Evolutionary conservation across 2,797 vertebrate species (phyloP), one percentile per base, ranked within the genome.

Genomic region (Protonibea diacanthus): DNA sequence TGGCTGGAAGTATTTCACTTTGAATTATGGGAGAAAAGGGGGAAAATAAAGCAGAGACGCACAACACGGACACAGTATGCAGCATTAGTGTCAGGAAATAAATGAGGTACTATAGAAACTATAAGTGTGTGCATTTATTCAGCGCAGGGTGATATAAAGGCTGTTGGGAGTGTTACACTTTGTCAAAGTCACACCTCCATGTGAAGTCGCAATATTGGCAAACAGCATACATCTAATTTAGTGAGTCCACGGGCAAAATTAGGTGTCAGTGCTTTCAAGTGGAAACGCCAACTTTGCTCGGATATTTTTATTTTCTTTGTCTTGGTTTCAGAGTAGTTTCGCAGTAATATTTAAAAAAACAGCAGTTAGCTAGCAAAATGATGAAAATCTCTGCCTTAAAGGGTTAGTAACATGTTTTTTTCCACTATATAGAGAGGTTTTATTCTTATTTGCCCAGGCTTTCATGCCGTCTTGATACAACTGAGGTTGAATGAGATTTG

Each of bases 1-100:
- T 93, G 93, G 92, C 91, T 94, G 89, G 88, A 91, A 94, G 92
- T 92, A 92, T 93, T 95, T 92, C 90, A 91, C 88, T 89, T 90
- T 93, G 92, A 93, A 90, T 92, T 90, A 89, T 75, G 80, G 87
- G 78, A 79, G 84, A 87, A 89, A 89, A 75, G 68, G 82, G 74
- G 81, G 81, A 60, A 84, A 78, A 89, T 82, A 83, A 86, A 79
- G 81, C 72, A 14, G 78, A 71, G 76, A 84, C 45, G 23, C 71
- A 83, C 87, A 88, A 88, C 89, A 84, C 25, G 73, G 84, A 81
- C 81, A 38, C 81, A 62, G 76, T 66, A 11, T 67, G 68, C 74
- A 58, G 85, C 80, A 74, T 88, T 84, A 81, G 72, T 86, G 88
- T 85, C 81, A 75, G 84, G 69, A 69, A 91, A 83, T 90, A 89